Base-by-base conservation (phyloP, 2,888 invertebrate genomes). In the Heliconius erato region DNA sequence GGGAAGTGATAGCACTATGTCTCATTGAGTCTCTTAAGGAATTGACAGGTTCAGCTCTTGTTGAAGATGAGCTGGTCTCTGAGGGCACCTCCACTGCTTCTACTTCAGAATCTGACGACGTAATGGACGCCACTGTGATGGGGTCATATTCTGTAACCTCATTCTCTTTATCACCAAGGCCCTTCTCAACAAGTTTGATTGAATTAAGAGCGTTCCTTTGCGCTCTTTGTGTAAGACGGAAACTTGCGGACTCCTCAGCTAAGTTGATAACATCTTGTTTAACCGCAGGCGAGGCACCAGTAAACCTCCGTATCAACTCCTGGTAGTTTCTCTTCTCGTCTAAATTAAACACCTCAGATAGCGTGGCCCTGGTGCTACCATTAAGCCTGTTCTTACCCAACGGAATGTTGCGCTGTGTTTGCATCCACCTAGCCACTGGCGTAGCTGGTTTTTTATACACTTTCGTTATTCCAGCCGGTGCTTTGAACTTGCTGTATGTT, bases 311-410 rank as follows among this genome's bases (percentile, higher is more conserved):
- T 65, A 97, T 94, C 69, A 97, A 88, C 89, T 96, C 96, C 86
- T 95, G 95, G 86, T 97, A 97, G 87, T 94, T 94, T 87, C 91
- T 93, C 88, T 96, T 97, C 85, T 97, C 97, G 86, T 96, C 96
- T 88, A 97, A 91, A 89, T 96, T 94, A 85, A 96, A 96, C 80
- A 96, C 94, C 89, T 96, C 96, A 59, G 96, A 93, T 67, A 96
- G 88, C 79, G 94, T 93, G 19, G 93, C 90, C 84, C 92, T 91
- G 59, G 89, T 88, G 80, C 92, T 94, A 16, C 95, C 93, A 86
- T 94, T 95, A 2, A 90, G 74, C 82, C 89, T 91, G 88, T 88
- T 95, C 88, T 90, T 91, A 74, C 88, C 77, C 83, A 85, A 87
- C 72, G 90, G 88, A 84, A 91, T 87, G 89, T 91, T 93, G 83